Percentiles rank a stretch among this genome's conserved stretches.
Evolutionary conservation across 2,888 invertebrate species (phyloP).

Genomic region (Euphydryas editha): DNA sequence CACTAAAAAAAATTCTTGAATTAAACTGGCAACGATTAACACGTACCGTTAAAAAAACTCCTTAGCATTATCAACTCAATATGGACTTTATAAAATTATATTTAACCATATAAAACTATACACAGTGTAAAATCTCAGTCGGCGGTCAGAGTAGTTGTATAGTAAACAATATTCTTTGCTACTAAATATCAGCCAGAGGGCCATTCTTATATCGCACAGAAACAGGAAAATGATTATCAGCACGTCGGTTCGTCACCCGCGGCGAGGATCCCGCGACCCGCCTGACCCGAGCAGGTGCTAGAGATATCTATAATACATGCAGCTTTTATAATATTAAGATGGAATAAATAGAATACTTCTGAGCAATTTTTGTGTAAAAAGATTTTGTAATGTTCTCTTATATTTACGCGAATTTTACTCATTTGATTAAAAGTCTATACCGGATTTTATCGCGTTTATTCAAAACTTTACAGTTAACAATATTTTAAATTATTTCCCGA

Average conservation of each 20-base stretch:
- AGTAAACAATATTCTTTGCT: constrained; percentile 7
- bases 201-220: constrained; percentile 5
- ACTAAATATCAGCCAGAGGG: constrained; percentile 12
- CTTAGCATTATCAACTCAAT: no score
- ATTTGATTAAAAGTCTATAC: no score
- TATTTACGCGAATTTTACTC: no score
- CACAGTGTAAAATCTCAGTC: not conserved
- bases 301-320: constrained; percentile 5
- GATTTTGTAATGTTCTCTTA: no score
- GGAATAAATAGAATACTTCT: not conserved
- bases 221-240: constrained; percentile 31
- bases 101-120: no score
- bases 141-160: not conserved
- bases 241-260: constrained; percentile 34
- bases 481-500: no score
- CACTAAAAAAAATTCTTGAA: no score
- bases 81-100: no score
- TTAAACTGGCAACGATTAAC: no score
- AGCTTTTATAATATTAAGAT: constrained; percentile 1
- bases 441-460: no score
- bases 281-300: constrained; percentile 38
- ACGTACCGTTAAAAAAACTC: no score
- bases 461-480: no score
- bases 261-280: constrained; percentile 36
- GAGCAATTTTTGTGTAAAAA: not conserved